Base-by-base conservation (phyloP, 2,888 invertebrate genomes). In the Tetanocera ferruginea region DNA sequence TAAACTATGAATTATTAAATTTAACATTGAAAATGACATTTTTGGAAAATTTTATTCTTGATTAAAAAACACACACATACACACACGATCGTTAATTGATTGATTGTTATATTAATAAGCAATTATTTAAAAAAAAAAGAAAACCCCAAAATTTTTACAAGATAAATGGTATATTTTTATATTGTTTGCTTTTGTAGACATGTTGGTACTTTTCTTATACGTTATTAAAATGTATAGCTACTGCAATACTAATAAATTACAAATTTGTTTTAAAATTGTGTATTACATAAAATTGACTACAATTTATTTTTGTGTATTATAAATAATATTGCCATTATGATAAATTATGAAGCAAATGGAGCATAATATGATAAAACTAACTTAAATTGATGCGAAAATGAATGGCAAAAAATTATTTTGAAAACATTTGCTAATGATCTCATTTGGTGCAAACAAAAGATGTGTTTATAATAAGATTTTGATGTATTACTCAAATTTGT, bases 301-400 rank as follows among this genome's bases (percentile, higher is more conserved):
- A 60, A 19, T 55, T 55, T 31, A 64, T 64, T 64, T 14, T 17
- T 17, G 23, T 60, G 25, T 57, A 57, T 57, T 49, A 62, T 43
- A n/a, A 43, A 43, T 34, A 70, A 28, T 55, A n/a, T 70, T 73
- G 62, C 73, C 73, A 73, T 73, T 73, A 62, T 62, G 8, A 49
- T 73, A 28, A 43, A 43, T 17, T 28, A 9, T 43, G 5, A 62
- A 60, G 49, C 73, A 73, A 73, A 62, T 73, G 73, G 73, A 62
- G 60, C 28, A 28, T 57, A 43, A 25, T 43, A 43, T 62, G 62
- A 43, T 62, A 51, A 49, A 51, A 51, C 17, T 28, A 23, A 51
- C 14, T 51, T 34, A 25, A 66, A 31, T 31, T 31, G 17, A 66
- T 37, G 17, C 4, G 9, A 28, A 1, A 14, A 5, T 25, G 25